Conservation (phyloP, 2,797 vertebrate species). For the Salarias fasciatus region DNA sequence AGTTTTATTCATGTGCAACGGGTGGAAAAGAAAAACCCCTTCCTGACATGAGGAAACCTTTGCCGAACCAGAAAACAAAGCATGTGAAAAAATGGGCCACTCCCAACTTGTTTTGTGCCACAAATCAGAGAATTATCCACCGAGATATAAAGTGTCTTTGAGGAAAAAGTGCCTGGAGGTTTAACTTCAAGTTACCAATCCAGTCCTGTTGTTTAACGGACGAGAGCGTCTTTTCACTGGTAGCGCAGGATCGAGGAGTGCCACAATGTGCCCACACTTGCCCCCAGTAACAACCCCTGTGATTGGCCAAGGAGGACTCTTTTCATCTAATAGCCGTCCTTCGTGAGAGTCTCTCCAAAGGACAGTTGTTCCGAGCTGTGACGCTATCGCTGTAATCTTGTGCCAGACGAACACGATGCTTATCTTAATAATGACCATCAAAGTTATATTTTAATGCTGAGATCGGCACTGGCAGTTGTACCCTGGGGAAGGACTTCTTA, state of each 20-base stretch:
- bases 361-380: slow-evolving; percentile 58
- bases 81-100: no score
- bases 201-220: not conserved
- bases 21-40: no score
- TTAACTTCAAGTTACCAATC: not conserved
- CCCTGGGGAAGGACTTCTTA: slow-evolving; percentile 70
- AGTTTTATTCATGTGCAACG: no score
- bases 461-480: slow-evolving; percentile 61
- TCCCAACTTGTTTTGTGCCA: no score
- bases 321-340: slow-evolving; percentile 49
- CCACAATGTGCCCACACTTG: not conserved
- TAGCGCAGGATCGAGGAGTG: not conserved
- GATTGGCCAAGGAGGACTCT: slow-evolving; percentile 34
- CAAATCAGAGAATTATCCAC: no score
- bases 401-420: slow-evolving; percentile 63
- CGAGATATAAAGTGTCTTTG: no score
- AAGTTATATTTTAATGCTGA: slow-evolving; percentile 76
- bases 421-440: slow-evolving; percentile 77
- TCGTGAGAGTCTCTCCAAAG: slow-evolving; percentile 63
- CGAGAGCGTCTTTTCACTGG: not conserved
- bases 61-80: no score
- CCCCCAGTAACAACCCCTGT: slow-evolving; percentile 6
- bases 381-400: slow-evolving; percentile 65
- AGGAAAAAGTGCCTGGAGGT: no score
- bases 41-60: no score